Evolutionary conservation across 2,113 vertebrate genomes (phyloP).

Genomic region (Speoplatyrhinus poulsoni): DNA sequence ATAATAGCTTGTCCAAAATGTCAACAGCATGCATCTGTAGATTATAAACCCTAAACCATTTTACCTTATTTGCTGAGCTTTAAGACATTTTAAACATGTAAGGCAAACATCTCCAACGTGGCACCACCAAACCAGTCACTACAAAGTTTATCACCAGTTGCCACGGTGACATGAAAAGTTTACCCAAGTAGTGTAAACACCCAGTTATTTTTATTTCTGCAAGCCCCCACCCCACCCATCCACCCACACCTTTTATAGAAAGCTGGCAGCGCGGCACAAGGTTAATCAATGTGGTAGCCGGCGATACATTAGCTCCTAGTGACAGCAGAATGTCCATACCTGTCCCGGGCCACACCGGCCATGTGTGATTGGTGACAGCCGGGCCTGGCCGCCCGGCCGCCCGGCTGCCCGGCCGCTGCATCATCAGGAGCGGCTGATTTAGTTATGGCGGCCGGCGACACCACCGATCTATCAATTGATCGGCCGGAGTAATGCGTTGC

Average conservation of each 20-base stretch:
- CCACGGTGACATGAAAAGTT: conserved; percentile 29
- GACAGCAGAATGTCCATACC: conserved; percentile 74
- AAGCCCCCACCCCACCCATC: conserved; percentile 20
- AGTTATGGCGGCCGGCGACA: conserved; percentile 65
- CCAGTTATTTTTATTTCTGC: conserved; percentile 50
- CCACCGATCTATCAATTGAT: conserved; percentile 73
- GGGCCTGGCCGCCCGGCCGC: conserved; percentile 64
- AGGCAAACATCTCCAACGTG: too few species aligned
- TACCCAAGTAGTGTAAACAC: conserved; percentile 54
- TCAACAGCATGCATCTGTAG: too few species aligned
- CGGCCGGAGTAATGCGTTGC: conserved; percentile 57
- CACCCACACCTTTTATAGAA: conserved; percentile 56
- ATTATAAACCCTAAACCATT: too few species aligned
- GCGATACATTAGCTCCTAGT: conserved; percentile 77
- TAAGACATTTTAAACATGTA: too few species aligned
- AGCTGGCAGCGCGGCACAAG: conserved; percentile 69
- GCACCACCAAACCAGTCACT: neutral
- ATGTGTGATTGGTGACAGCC: conserved; percentile 77
- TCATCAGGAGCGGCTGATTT: conserved; percentile 75
- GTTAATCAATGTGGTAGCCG: conserved; percentile 80
- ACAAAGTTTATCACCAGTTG: neutral
- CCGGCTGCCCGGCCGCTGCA: conserved; percentile 71
- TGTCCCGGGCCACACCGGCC: conserved; percentile 65
- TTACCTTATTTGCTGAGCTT: too few species aligned
- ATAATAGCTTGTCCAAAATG: too few species aligned